Percentiles rank a stretch among this genome's conserved stretches.
phyloP scores from a whole-genome alignment of 2,113 vertebrate species.

The Spermophilus dauricus region DNA sequence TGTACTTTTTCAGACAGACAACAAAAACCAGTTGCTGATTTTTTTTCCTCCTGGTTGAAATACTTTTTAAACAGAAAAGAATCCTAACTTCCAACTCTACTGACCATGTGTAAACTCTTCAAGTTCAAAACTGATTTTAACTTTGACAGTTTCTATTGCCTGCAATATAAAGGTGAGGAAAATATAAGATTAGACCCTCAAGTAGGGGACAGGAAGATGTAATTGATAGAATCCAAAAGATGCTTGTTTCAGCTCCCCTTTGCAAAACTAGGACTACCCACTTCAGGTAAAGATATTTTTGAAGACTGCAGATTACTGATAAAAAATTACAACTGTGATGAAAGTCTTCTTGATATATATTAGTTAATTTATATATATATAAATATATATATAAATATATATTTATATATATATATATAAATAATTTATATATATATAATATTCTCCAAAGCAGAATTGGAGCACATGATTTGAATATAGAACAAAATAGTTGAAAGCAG shows the following conservation, averaged over 20 bases:
- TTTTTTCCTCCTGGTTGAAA: constrained; percentile 22
- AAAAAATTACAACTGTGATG: not conserved
- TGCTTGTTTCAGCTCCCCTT: not conserved
- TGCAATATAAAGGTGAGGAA: constrained; percentile 64
- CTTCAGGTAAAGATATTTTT: constrained; percentile 3
- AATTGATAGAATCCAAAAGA: constrained; percentile 31
- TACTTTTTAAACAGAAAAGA: constrained; percentile 61
- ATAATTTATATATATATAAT: not conserved
- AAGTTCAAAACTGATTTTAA: constrained; percentile 73
- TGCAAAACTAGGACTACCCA: not conserved
- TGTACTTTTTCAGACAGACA: not conserved
- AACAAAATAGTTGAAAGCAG: constrained; percentile 25
- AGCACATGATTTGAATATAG: not conserved
- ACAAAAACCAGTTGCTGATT: constrained; percentile 11
- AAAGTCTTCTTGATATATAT: not conserved
- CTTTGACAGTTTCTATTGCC: constrained; percentile 60
- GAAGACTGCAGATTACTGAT: not conserved
- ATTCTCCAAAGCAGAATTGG: not conserved
- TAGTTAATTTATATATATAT: not conserved
- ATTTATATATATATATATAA: too few relatives aligned
- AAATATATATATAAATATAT: too few relatives aligned
- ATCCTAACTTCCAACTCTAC: constrained; percentile 55
- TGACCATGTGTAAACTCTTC: constrained; percentile 66
- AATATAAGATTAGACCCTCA: constrained; percentile 59
- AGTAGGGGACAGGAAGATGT: constrained; percentile 53